A percentile compares a stretch with the other conserved stretches of the same genome.
These are phyloP conservation scores for Athrips mouffetella DNA, from an alignment of 2,888 invertebrate species.

Conservation along the genomic window DNA sequence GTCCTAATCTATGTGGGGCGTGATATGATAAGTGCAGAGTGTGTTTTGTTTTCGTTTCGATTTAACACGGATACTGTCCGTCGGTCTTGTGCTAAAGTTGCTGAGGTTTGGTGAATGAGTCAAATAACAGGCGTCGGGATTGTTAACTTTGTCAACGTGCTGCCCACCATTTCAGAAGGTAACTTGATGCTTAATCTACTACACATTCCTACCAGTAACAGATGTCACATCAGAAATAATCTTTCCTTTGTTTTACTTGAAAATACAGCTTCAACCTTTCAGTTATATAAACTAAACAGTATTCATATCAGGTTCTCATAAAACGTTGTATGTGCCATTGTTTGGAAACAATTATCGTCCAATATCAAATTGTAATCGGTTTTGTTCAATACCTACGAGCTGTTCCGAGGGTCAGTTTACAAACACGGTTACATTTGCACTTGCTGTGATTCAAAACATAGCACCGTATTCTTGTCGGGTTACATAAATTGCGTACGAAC, in stretches of 20 bases:
- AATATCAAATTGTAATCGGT: conserved; percentile 16
- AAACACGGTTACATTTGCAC: conserved; percentile 34
- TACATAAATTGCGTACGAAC: conserved; percentile 27
- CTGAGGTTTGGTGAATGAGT: conserved; percentile 72
- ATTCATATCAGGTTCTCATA: conserved; percentile 15
- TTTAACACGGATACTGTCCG: conserved; percentile 39
- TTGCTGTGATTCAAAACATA: conserved; percentile 45
- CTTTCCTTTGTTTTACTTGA: conserved; percentile 7
- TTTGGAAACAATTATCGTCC: conserved; percentile 22
- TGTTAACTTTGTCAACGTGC: conserved; percentile 74
- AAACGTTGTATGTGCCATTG: conserved; percentile 20
- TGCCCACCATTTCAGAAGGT: conserved; percentile 76
- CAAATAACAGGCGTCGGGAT: conserved; percentile 75
- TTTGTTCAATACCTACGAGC: conserved; percentile 11
- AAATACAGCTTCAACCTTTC: not conserved
- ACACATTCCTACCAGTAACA: not conserved
- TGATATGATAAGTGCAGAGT: conserved; percentile 64
- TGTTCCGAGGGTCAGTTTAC: conserved; percentile 15
- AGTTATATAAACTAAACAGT: conserved; percentile 12
- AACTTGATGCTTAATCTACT: conserved; percentile 26
- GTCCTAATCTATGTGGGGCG: conserved; percentile 65
- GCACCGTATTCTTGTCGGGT: conserved; percentile 40
- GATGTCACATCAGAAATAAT: conserved; percentile 1
- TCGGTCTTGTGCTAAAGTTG: conserved; percentile 49
- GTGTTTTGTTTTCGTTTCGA: conserved; percentile 49